Conservation (phyloP, 2,113 vertebrate species). For the Bufo gargarizans region DNA sequence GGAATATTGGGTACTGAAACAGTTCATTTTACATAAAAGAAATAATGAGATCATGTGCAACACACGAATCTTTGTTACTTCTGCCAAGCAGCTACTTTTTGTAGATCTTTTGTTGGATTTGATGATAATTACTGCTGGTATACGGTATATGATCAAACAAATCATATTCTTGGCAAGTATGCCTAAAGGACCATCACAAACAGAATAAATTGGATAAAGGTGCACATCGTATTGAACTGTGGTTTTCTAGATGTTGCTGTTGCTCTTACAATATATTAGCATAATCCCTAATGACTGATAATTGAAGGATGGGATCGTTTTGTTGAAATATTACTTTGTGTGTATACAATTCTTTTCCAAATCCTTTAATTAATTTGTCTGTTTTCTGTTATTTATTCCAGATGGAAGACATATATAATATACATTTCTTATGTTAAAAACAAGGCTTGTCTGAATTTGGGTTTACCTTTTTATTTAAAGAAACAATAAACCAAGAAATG, state of each 20-base stretch:
- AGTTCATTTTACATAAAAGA: slow-evolving; percentile 40
- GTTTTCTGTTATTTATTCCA: slow-evolving; percentile 6
- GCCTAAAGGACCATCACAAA: slow-evolving; percentile 20
- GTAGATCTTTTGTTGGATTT: slow-evolving; percentile 23
- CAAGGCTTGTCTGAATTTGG: neutral
- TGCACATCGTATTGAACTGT: slow-evolving; percentile 19
- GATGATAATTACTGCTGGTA: slow-evolving; percentile 42
- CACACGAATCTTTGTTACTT: slow-evolving; percentile 18
- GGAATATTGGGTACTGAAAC: slow-evolving; percentile 8
- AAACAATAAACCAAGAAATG: neutral
- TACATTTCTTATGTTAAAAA: neutral
- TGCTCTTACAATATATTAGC: neutral
- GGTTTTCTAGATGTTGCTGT: slow-evolving; percentile 19
- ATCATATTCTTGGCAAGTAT: slow-evolving; percentile 37
- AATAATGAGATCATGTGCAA: slow-evolving; percentile 33
- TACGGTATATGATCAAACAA: slow-evolving; percentile 41
- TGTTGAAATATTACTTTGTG: slow-evolving; percentile 23
- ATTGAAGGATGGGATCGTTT: slow-evolving; percentile 9
- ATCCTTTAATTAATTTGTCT: slow-evolving; percentile 3
- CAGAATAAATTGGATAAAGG: slow-evolving; percentile 46
- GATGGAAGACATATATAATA: neutral
- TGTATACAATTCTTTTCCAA: neutral
- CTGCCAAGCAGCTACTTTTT: slow-evolving; percentile 47
- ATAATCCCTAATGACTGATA: slow-evolving; percentile 40
- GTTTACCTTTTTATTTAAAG: neutral